Percentiles rank a stretch among this genome's conserved stretches.
These are phyloP conservation scores for Labia minor DNA, from an alignment of 2,888 invertebrate species.

Conservation along the genomic window DNA sequence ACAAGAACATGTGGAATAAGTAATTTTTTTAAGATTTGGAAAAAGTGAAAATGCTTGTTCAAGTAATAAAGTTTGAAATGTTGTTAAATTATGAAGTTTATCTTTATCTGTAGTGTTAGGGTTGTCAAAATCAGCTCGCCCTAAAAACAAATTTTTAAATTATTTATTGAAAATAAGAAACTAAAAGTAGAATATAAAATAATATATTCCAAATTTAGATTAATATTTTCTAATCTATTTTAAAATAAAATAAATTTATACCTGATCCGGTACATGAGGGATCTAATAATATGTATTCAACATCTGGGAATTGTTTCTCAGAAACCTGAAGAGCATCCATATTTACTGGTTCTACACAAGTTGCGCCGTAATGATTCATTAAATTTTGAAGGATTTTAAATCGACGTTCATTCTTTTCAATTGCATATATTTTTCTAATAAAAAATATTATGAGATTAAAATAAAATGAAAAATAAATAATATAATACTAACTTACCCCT, in stretches of 20 bases:
- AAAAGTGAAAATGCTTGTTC: constrained; percentile 75
- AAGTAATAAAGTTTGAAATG: constrained; percentile 71
- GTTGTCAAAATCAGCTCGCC: constrained; percentile 31
- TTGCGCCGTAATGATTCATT: constrained; percentile 50
- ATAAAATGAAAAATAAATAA: not conserved
- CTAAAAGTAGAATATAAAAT: constrained; percentile 14
- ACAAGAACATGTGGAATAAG: constrained; percentile 94
- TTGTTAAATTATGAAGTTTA: constrained; percentile 26
- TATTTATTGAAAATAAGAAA: constrained; percentile 18
- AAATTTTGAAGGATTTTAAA: constrained; percentile 54
- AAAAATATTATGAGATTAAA: constrained; percentile 15
- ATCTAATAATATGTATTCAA: constrained; percentile 88
- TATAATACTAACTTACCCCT: constrained; percentile 41
- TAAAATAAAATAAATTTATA: constrained; percentile 32
- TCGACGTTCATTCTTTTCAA: constrained; percentile 61
- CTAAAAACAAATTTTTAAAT: constrained; percentile 32
- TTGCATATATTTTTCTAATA: constrained; percentile 66
- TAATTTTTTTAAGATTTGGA: constrained; percentile 70
- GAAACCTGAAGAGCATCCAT: constrained; percentile 49
- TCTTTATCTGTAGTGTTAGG: not conserved
- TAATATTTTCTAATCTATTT: constrained; percentile 15
- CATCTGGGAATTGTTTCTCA: constrained; percentile 49
- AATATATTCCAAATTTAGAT: constrained; percentile 16
- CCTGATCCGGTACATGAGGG: constrained; percentile 96
- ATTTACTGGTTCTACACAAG: constrained; percentile 44